Evolutionary conservation across 2,888 invertebrate species (phyloP), one percentile per base, ranked within the genome.

Genomic region (Cyrtodaria siliqua): DNA sequence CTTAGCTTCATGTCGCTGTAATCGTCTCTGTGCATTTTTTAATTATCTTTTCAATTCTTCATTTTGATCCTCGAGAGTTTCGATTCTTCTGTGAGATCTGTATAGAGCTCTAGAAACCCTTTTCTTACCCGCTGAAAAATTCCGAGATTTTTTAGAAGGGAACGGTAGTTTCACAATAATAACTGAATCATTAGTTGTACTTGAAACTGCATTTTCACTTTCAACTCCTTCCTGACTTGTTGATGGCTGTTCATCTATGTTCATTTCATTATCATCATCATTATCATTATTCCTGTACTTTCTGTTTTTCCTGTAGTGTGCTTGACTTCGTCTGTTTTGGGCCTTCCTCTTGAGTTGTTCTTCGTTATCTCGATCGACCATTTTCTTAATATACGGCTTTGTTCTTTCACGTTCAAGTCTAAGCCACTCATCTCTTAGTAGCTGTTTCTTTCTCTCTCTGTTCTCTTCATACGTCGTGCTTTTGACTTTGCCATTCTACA

Each of bases 31-130:
- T n/a, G 71, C 57, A 42, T 3, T 64, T 16, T 57, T 71, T 2
- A 64, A 27, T 26, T 71, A 64, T 18, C 33, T 29, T 20, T 52
- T 4, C 0, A 64, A 24, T 50, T 56, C 64, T 63, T 71, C 49
- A 38, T 63, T 71, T 26, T 71, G 24, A 29, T 70, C 61, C 38
- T 70, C 56, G 14, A 56, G 29, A 2, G 62, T 63, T 56, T 70
- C 67, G 29, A 57, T 44, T 33, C 33, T 27, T 47, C 57, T n/a
- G n/a, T 70, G 63, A n/a, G 62, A 62, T n/a, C 26, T 33, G 18
- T 33, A n/a, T 33, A 70, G 38, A 16, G 62, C 61, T 49, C 62
- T 44, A 2, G 62, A 62, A 12, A 26, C 24, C 18, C 70, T n/a
- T n/a, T n/a, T 69, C 20, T 47, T 40, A 14, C 61, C 61, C 2